Base-by-base conservation (phyloP, 2,797 vertebrate species). In the Holocentrus rufus region DNA sequence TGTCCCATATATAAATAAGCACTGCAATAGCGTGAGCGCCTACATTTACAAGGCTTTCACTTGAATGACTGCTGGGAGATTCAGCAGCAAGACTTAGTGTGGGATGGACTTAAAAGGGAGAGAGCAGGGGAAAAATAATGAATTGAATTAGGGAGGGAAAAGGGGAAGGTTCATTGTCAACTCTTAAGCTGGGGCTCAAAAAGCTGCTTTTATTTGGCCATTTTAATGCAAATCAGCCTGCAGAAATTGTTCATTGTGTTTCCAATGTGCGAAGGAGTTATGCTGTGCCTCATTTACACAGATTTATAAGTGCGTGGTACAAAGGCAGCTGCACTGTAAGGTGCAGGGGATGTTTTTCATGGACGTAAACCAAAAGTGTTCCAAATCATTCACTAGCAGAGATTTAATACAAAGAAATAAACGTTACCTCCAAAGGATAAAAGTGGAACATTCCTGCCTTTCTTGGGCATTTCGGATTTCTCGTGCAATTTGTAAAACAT, bases 141-240 rank as follows among this genome's bases (percentile, higher is more conserved):
- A 92, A 90, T 87, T 91, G 81, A 89, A 87, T 88, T 85, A 80
- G 53, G 64, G 74, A 76, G 68, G 72, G 39, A 71, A 76, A 65
- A 80, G 65, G 83, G 82, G 74, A 63, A 57, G 79, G 86, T 77
- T 80, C 85, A 82, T 77, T 86, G 81, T 81, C 74, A 74, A 78
- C 79, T 76, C 74, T 73, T 83, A 76, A 86, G 79, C 74, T 17
- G 15, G 65, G 67, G 74, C 58, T 89, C 80, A 86, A 86, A 88
- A 84, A 63, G 70, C 79, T 39, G 81, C 80, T 85, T 87, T 84
- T 69, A 83, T 87, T 67, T 77, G 46, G 25, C 81, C 64, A 85
- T 93, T 93, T 67, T 88, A 30, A 93, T 93, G 89, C 72, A 85
- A 90, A 93, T 88, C 1, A 77, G 65, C 46, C 53, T 27, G 5